Percentiles rank a stretch among this genome's conserved stretches.
Conservation (phyloP, 2,888 invertebrate species). For the Thera obeliscata region DNA sequence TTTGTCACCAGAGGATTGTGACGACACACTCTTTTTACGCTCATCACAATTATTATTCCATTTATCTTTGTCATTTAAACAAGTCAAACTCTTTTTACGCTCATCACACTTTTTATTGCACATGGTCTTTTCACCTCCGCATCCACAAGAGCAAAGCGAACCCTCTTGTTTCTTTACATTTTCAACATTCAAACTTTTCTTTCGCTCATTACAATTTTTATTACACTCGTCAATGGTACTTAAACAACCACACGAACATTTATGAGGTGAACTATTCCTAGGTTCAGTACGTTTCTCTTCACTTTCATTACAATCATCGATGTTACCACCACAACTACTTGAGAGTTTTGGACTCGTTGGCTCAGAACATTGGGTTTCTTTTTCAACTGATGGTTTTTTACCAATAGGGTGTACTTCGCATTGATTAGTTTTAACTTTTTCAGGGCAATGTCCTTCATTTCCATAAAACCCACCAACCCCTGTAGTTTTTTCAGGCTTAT, state of each 20-base stretch:
- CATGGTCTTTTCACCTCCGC: conserved; percentile 6
- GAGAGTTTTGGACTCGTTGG: conserved; percentile 20
- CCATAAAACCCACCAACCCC: conserved; percentile 18
- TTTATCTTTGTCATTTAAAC: conserved; percentile 9
- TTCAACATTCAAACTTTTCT: not conserved
- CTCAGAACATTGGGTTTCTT: conserved; percentile 28
- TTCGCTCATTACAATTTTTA: conserved; percentile 8
- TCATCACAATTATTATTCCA: conserved; percentile 11
- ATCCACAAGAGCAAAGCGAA: conserved; percentile 20
- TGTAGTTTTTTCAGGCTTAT: conserved; percentile 5
- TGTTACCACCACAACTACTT: conserved; percentile 17
- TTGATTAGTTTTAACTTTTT: conserved; percentile 10
- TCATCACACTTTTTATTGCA: conserved; percentile 14
- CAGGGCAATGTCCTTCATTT: conserved; percentile 5
- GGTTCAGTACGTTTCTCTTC: not conserved
- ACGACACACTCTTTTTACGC: not conserved
- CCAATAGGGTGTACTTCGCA: conserved; percentile 2
- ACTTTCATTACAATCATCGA: conserved; percentile 10
- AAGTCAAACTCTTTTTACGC: conserved; percentile 5
- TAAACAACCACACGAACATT: conserved; percentile 14
- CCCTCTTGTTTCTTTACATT: conserved; percentile 3
- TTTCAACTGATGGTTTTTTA: conserved; percentile 21
- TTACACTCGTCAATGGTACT: conserved; percentile 8
- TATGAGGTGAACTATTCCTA: not conserved
- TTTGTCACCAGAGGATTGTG: not conserved